Evolutionary conservation across 1,140 invertebrate genomes (phyloP).

Genomic region (Sarcophaga peregrina): DNA sequence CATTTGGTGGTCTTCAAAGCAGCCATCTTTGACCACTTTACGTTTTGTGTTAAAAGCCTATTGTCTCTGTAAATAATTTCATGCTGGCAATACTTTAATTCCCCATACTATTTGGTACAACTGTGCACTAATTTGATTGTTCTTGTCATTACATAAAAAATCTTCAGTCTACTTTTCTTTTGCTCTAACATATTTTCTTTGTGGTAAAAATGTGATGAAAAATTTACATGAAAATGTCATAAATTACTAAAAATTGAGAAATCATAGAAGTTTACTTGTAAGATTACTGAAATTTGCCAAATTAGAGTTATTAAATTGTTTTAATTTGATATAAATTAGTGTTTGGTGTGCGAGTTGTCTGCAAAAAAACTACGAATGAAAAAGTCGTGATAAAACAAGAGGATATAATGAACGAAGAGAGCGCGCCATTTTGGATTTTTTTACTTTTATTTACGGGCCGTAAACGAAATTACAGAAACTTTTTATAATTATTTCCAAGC

Average conservation of each 20-base stretch:
- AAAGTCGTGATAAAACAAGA: background rate
- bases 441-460: background rate
- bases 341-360: background rate
- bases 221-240: background rate
- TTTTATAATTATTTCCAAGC: background rate
- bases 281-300: background rate
- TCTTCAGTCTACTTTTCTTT: constrained; percentile 5
- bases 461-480: background rate
- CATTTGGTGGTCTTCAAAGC: too few species aligned
- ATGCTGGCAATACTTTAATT: background rate
- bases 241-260: background rate
- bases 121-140: background rate
- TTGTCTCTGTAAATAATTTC: background rate
- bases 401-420: background rate
- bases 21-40: too few species aligned
- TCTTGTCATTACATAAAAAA: constrained; percentile 22
- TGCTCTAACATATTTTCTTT: constrained; percentile 16
- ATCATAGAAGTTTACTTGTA: background rate
- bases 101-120: background rate
- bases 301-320: background rate
- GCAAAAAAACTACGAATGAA: background rate
- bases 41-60: too few species aligned
- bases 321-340: background rate
- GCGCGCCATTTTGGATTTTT: constrained; percentile 24
- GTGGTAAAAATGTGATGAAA: constrained; percentile 13